These are phyloP conservation scores for Hyperoplus immaculatus DNA, from an alignment of 2,797 vertebrate species.

Conservation along the genomic window DNA sequence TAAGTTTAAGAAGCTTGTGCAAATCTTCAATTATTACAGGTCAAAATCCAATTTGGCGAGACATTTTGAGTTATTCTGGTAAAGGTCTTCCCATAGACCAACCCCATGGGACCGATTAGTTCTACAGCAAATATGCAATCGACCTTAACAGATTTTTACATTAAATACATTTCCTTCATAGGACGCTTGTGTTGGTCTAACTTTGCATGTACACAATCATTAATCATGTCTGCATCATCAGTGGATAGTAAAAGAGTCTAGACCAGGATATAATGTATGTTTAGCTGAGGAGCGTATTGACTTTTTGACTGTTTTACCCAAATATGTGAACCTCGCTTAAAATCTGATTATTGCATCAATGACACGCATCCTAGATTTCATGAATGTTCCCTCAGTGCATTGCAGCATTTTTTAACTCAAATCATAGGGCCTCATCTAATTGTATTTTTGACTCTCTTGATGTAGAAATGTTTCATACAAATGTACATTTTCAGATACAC, in stretches of 20 bases:
- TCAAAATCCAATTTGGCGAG: background rate
- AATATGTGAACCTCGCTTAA: constrained; percentile 57
- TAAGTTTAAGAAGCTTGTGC: background rate
- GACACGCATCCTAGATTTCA: constrained; percentile 28
- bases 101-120: background rate
- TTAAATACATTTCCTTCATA: background rate
- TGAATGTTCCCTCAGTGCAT: constrained; percentile 56
- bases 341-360: constrained; percentile 10
- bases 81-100: background rate
- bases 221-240: constrained; percentile 7
- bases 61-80: background rate
- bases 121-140: constrained; percentile 41
- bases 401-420: constrained; percentile 57
- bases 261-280: constrained; percentile 24
- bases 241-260: constrained; percentile 7
- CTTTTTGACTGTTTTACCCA: constrained; percentile 58
- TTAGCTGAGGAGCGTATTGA: constrained; percentile 41
- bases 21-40: background rate
- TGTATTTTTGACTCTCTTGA: constrained; percentile 31
- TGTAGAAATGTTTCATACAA: constrained; percentile 46
- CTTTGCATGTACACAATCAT: constrained; percentile 51
- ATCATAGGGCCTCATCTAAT: constrained; percentile 28
- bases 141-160: background rate
- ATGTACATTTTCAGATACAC: constrained; percentile 49
- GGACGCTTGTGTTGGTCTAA: constrained; percentile 16